A percentile compares a stretch with the other conserved stretches of the same genome.
These are phyloP conservation scores for Leuciscus waleckii DNA, from an alignment of 2,797 vertebrate species.

Conservation along the genomic window DNA sequence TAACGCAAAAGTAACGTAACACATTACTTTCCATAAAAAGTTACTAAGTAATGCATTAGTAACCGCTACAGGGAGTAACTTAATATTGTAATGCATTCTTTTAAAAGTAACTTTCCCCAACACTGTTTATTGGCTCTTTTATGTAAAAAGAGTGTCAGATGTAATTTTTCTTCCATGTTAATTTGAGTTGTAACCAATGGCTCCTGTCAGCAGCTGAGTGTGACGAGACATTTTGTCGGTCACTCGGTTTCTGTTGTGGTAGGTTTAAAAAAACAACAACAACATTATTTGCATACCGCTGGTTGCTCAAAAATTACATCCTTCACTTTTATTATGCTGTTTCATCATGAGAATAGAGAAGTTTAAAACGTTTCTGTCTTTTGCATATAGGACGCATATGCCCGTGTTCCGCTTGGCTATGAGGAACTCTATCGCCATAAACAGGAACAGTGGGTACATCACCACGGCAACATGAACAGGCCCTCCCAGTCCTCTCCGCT, in stretches of 20 bases:
- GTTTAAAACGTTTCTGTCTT: not conserved
- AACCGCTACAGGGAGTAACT: not conserved
- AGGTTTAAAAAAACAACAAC: too few relatives aligned
- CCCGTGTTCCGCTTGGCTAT: conserved; percentile 79
- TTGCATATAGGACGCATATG: conserved; percentile 75
- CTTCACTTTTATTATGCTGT: conserved; percentile 11
- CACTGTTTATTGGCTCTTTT: not conserved
- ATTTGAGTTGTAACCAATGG: not conserved
- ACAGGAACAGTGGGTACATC: conserved; percentile 90
- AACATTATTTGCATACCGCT: not conserved
- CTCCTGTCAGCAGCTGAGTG: not conserved
- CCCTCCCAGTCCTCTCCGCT: conserved; percentile 91
- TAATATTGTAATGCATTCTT: not conserved
- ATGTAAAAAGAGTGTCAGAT: not conserved
- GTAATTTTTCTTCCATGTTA: not conserved
- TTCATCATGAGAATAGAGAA: not conserved
- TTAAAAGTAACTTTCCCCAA: not conserved
- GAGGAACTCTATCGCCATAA: conserved; percentile 91
- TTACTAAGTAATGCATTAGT: not conserved
- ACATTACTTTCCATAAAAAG: not conserved
- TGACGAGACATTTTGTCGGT: not conserved
- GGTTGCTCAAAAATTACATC: not conserved
- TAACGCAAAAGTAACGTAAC: not conserved
- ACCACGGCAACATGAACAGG: conserved; percentile 81
- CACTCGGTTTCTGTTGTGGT: not conserved